A percentile compares a stretch with the other conserved stretches of the same genome.
These are phyloP conservation scores for Lampropteryx suffumata DNA, from an alignment of 2,888 invertebrate species.

Conservation along the genomic window DNA sequence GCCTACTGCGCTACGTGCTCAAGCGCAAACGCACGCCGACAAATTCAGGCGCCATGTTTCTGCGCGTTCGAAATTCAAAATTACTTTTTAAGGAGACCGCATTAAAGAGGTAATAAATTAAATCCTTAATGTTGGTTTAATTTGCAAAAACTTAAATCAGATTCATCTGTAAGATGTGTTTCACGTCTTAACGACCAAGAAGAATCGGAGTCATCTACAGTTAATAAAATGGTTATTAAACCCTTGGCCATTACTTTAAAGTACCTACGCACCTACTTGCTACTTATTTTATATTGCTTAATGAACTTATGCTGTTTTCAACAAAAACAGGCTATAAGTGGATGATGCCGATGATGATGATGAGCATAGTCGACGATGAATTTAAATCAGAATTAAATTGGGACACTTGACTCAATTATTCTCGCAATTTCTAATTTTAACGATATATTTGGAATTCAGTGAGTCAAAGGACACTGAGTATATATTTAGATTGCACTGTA, in stretches of 20 bases:
- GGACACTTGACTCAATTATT: constrained; percentile 22
- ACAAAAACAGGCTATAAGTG: too few relatives aligned
- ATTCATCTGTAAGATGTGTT: constrained; percentile 26
- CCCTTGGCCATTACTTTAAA: background rate
- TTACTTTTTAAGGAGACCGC: constrained; percentile 43
- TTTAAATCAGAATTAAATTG: constrained; percentile 3
- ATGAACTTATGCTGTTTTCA: too few relatives aligned
- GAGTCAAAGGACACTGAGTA: constrained; percentile 48
- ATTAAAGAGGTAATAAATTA: constrained; percentile 34
- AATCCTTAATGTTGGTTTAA: constrained; percentile 32
- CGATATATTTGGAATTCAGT: constrained; percentile 35
- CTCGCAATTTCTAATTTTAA: constrained; percentile 25
- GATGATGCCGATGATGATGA: too few relatives aligned
- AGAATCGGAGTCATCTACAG: constrained; percentile 9
- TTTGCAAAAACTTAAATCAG: constrained; percentile 32
- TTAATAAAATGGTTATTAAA: constrained; percentile 13
- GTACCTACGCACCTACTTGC: too few relatives aligned
- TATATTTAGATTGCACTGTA: too few relatives aligned
- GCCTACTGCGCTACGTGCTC: constrained; percentile 54
- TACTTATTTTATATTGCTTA: too few relatives aligned
- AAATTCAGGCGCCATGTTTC: constrained; percentile 49
- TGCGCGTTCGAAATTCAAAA: constrained; percentile 52
- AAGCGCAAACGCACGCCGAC: constrained; percentile 28
- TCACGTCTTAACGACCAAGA: constrained; percentile 25
- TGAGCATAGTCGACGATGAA: too few relatives aligned